A percentile compares a stretch with the other conserved stretches of the same genome.
Evolutionary conservation across 2,888 invertebrate species (phyloP).

Genomic region (Patella depressa): DNA sequence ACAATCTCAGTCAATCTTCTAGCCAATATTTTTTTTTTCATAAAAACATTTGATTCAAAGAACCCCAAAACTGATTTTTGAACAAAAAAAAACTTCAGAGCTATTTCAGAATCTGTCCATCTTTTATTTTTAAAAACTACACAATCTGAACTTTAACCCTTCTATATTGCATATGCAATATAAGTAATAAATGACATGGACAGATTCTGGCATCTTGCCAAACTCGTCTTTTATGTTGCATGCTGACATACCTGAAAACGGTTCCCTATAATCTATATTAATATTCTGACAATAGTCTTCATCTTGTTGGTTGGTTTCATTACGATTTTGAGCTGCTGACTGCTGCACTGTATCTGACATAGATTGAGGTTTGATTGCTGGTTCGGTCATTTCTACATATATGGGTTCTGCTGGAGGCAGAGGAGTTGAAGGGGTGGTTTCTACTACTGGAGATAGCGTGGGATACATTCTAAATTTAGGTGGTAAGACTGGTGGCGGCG

Average conservation of each 20-base stretch:
- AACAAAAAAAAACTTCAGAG: too few relatives aligned
- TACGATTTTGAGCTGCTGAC: neutral
- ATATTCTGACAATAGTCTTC: neutral
- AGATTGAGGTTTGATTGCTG: constrained; percentile 4
- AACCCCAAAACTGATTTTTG: too few relatives aligned
- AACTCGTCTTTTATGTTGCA: too few relatives aligned
- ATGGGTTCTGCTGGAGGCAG: constrained; percentile 23
- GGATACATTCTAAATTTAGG: constrained; percentile 56
- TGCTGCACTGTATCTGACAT: neutral
- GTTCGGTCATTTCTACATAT: constrained; percentile 36
- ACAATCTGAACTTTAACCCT: too few relatives aligned
- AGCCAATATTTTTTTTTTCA: too few relatives aligned
- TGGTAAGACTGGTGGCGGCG: constrained; percentile 59
- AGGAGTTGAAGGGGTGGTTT: constrained; percentile 29
- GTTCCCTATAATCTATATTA: neutral
- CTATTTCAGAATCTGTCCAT: too few relatives aligned
- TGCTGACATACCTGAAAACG: neutral
- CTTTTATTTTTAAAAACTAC: too few relatives aligned
- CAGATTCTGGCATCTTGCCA: too few relatives aligned
- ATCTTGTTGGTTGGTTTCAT: neutral
- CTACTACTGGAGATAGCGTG: constrained; percentile 54
- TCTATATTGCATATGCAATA: too few relatives aligned
- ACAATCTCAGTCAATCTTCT: too few relatives aligned
- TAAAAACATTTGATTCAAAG: too few relatives aligned
- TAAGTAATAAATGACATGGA: too few relatives aligned